These are phyloP conservation scores for Nanorana parkeri DNA, from an alignment of 2,113 vertebrate species.

Conservation along the genomic window DNA sequence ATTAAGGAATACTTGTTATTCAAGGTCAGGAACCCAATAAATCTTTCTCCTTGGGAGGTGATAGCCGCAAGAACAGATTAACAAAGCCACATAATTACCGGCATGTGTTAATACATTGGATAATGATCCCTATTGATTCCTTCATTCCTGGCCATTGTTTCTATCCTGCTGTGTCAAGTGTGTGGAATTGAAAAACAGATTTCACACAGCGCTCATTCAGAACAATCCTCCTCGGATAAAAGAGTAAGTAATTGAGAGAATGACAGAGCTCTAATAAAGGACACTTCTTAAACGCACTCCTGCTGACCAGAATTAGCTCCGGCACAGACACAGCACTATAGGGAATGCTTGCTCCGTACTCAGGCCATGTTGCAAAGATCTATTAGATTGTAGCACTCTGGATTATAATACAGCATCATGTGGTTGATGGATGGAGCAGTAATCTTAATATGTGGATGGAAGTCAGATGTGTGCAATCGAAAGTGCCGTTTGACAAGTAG, in stretches of 20 bases:
- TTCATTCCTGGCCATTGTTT: conserved; percentile 24
- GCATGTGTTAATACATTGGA: conserved; percentile 17
- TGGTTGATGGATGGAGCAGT: conserved; percentile 15
- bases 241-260: conserved; percentile 31
- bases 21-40: too few species aligned
- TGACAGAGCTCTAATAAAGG: conserved; percentile 18
- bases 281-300: not conserved
- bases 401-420: conserved; percentile 20
- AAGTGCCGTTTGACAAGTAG: not conserved
- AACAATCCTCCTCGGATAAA: conserved; percentile 25
- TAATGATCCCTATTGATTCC: conserved; percentile 21
- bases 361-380: conserved; percentile 7
- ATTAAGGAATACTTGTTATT: too few species aligned
- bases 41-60: not conserved
- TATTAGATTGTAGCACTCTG: conserved; percentile 24
- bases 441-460: not conserved
- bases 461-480: not conserved
- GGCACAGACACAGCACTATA: not conserved
- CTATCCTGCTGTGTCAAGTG: conserved; percentile 11
- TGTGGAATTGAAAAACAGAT: conserved; percentile 40
- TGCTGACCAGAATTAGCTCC: conserved; percentile 35
- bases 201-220: not conserved
- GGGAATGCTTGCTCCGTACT: not conserved
- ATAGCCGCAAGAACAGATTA: not conserved
- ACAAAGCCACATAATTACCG: conserved; percentile 24